These are phyloP conservation scores for Epiperipatus broadwayi DNA, from an alignment of 2,888 invertebrate genomes.

Conservation along the genomic window DNA sequence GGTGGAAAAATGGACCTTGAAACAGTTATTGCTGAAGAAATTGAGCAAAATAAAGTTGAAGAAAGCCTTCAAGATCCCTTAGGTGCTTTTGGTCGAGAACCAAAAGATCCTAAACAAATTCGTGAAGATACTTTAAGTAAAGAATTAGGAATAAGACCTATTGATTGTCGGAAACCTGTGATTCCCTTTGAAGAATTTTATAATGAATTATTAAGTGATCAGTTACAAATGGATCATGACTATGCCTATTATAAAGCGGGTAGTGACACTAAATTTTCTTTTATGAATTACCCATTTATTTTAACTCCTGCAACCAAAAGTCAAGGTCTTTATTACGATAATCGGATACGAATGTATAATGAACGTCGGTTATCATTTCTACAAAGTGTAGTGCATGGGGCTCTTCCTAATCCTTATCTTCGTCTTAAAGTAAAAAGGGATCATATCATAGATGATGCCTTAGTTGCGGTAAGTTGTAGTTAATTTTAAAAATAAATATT, in stretches of 20 bases:
- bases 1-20: slow-evolving; percentile 40
- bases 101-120: slow-evolving; percentile 23
- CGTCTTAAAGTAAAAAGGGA: slow-evolving; percentile 50
- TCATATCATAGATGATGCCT: slow-evolving; percentile 73
- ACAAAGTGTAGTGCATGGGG: slow-evolving; percentile 56
- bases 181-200: slow-evolving; percentile 77
- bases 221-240: slow-evolving; percentile 80
- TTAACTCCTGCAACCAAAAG: slow-evolving; percentile 78
- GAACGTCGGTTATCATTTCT: slow-evolving; percentile 67
- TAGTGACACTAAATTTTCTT: slow-evolving; percentile 47
- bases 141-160: slow-evolving; percentile 50
- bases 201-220: slow-evolving; percentile 78
- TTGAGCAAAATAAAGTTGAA: slow-evolving; percentile 37
- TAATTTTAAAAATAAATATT: too few species aligned
- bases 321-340: slow-evolving; percentile 75
- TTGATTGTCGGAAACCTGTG: slow-evolving; percentile 63
- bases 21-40: slow-evolving; percentile 23
- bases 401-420: slow-evolving; percentile 62
- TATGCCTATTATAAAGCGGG: slow-evolving; percentile 63
- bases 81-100: slow-evolving; percentile 25
- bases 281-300: slow-evolving; percentile 74
- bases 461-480: slow-evolving; percentile 52
- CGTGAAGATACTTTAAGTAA: slow-evolving; percentile 41
- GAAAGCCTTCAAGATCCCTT: slow-evolving; percentile 21
- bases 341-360: slow-evolving; percentile 80